Evolutionary conservation across 2,888 invertebrate species (phyloP).

Genomic region (Onthophagus sagittarius): DNA sequence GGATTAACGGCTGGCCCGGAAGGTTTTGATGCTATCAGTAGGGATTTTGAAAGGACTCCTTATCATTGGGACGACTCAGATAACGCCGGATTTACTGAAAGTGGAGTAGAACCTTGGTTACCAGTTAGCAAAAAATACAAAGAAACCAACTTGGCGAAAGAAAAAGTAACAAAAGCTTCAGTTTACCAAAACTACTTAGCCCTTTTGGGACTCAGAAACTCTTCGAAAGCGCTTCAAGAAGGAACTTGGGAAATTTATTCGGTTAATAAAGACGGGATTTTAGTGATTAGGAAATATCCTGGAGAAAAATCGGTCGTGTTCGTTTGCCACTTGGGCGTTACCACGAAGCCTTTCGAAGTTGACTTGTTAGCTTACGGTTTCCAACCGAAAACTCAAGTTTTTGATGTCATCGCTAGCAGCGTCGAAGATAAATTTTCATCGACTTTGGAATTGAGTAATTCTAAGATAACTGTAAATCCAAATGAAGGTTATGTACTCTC

Average conservation of each 20-base stretch:
- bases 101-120: constrained; percentile 58
- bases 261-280: constrained; percentile 41
- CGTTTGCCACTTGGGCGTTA: constrained; percentile 1
- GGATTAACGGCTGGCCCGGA: constrained; percentile 56
- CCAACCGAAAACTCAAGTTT: neutral
- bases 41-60: constrained; percentile 76
- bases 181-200: constrained; percentile 62
- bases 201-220: constrained; percentile 54
- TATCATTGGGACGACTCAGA: constrained; percentile 68
- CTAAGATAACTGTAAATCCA: neutral
- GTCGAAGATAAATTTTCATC: neutral
- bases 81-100: constrained; percentile 55
- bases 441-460: neutral
- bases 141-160: constrained; percentile 56
- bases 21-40: constrained; percentile 56
- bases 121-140: constrained; percentile 63
- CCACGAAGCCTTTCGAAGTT: neutral
- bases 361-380: neutral
- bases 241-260: constrained; percentile 53
- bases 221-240: constrained; percentile 49
- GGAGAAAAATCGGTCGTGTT: neutral
- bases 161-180: constrained; percentile 51
- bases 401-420: neutral
- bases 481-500: neutral
- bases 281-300: constrained; percentile 8